These are phyloP conservation scores for Macrotus californicus DNA, from an alignment of 2,113 vertebrate species.

Conservation along the genomic window DNA sequence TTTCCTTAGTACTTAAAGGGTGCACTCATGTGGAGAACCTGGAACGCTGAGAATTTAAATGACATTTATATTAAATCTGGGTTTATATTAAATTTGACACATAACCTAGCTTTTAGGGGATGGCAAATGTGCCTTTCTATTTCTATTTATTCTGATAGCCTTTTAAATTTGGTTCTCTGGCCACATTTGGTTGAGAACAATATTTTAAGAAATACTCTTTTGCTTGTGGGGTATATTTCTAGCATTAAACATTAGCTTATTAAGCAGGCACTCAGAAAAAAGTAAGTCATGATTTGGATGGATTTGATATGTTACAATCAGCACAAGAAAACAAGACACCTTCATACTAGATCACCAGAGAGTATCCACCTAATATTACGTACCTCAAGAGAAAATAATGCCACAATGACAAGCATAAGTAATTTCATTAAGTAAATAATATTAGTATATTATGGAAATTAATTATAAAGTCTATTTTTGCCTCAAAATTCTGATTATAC, in stretches of 20 bases:
- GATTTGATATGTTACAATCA: neutral
- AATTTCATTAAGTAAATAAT: neutral
- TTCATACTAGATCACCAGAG: neutral
- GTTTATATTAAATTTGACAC: neutral
- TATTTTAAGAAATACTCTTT: neutral
- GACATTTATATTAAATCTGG: neutral
- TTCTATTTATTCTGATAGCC: neutral
- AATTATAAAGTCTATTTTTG: neutral
- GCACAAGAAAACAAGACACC: neutral
- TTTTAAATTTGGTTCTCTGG: neutral
- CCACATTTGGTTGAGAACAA: neutral
- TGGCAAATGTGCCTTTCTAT: neutral
- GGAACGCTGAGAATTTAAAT: neutral
- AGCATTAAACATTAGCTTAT: neutral
- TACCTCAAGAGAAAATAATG: neutral
- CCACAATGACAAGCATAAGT: neutral
- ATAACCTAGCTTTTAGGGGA: neutral
- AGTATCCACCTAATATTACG: neutral
- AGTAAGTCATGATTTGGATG: neutral
- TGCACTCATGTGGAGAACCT: neutral
- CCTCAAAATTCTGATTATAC: constrained; percentile 11
- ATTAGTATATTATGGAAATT: neutral
- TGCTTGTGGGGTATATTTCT: neutral
- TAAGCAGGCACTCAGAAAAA: neutral
- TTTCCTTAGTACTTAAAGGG: neutral